Percentiles rank a stretch among this genome's conserved stretches.
Evolutionary conservation across 2,888 invertebrate genomes (phyloP).

Genomic region (Orgyia antiqua): DNA sequence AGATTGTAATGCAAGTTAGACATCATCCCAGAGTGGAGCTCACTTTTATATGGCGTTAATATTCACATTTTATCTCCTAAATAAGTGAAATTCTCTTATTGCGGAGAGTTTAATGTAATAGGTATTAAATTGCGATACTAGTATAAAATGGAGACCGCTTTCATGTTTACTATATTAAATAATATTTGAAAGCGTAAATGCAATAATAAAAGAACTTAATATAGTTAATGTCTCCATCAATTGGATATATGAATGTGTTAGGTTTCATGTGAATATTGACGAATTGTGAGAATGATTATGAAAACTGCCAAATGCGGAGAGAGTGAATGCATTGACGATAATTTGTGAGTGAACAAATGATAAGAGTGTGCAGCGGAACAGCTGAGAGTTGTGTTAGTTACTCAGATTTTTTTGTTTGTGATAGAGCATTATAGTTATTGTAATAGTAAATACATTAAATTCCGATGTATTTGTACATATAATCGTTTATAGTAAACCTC

Average conservation of each 20-base stretch:
- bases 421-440: conserved; percentile 61
- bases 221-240: no score
- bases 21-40: conserved; percentile 54
- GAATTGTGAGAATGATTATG: conserved; percentile 49
- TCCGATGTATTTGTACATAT: conserved; percentile 61
- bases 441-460: conserved; percentile 62
- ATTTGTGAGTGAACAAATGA: conserved; percentile 16
- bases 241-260: no score
- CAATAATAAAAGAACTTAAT: no score
- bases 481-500: conserved; percentile 53
- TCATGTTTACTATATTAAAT: no score
- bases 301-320: conserved; percentile 72
- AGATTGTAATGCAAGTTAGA: conserved; percentile 64
- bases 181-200: no score
- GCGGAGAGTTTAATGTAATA: no score
- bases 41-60: conserved; percentile 50
- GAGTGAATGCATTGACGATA: conserved; percentile 24
- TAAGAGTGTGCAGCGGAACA: no score
- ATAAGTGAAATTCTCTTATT: no score
- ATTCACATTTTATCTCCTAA: conserved; percentile 56
- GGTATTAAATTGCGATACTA: no score
- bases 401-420: conserved; percentile 56
- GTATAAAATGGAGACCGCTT: no score
- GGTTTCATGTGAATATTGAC: conserved; percentile 67
- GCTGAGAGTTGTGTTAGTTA: no score